Base-by-base conservation (phyloP, 53 echinoderm and acorn worm genomes). In the Echinarachnius parma region DNA sequence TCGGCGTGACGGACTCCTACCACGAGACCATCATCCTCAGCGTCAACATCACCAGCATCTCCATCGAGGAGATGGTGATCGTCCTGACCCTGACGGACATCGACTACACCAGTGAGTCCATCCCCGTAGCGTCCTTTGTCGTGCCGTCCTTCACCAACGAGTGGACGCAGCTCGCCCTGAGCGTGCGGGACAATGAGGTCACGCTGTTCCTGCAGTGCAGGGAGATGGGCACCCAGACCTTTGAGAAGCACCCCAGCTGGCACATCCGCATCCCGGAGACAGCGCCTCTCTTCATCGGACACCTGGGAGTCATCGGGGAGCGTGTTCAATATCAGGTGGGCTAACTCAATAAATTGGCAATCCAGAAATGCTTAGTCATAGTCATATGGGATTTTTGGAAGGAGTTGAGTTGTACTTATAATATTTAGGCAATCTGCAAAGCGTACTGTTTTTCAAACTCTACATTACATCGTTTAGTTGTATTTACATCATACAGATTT, bases 201-300 rank as follows among this genome's bases (percentile, higher is more conserved):
- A 85, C 83, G 20, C 61, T 98, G 29, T 98, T 85, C 60, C 79
- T 86, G 20, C 80, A 86, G 50, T 91, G 91, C 45, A 45, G 59
- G 71, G 82, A 83, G 9, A 83, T 86, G 62, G 75, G 62, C 15
- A 90, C 82, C 15, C 49, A 79, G 44, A 60, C 53, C 5, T 78
- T 94, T 33, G 20, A 30, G 21, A 83, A 86, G 36, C 84, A 77
- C 9, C 61, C 75, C 2, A 82, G 87, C 3, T 92, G 92, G 92
- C 62, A 81, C 50, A 66, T 94, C 22, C 69, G 78, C 3, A 37
- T 94, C 24, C 94, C 94, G 1, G 15, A 24, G 19, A 61, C 67
- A 62, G 89, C 87, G 2, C 90, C 94, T 14, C 84, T 84, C 21
- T 84, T 94, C 28, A 78, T 94, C 11, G 94, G 89, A 21, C 80